Evolutionary conservation across 2,888 invertebrate genomes (phyloP).

Genomic region (Incurvaria masculella): DNA sequence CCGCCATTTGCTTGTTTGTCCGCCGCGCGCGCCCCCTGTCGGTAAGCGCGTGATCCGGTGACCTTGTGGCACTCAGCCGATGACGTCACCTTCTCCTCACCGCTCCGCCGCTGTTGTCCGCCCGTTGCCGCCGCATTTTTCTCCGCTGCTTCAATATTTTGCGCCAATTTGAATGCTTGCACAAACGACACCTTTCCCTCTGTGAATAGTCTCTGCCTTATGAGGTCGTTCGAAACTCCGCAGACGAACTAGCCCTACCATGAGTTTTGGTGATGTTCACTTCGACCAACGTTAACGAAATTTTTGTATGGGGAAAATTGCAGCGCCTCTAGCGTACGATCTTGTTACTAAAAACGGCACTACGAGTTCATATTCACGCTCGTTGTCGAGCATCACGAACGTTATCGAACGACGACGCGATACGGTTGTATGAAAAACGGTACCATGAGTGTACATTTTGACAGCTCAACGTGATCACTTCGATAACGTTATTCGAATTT

Average conservation of each 20-base stretch:
- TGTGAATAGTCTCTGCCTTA: conserved; percentile 3
- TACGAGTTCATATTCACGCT: too few relatives aligned
- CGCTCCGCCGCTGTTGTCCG: conserved; percentile 1
- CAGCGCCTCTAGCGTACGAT: too few relatives aligned
- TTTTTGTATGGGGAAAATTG: too few relatives aligned
- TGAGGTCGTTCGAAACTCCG: background rate
- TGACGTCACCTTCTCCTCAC: background rate
- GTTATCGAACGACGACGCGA: too few relatives aligned
- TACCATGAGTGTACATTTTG: too few relatives aligned
- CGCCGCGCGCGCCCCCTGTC: background rate
- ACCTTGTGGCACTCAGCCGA: background rate
- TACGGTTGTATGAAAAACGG: too few relatives aligned
- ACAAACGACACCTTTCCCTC: background rate
- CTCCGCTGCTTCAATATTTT: conserved; percentile 12
- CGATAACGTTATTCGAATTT: too few relatives aligned
- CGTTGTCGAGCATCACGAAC: too few relatives aligned
- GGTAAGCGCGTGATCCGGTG: background rate
- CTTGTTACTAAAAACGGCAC: too few relatives aligned
- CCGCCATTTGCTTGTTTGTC: background rate
- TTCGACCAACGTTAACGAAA: too few relatives aligned
- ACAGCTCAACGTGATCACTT: too few relatives aligned
- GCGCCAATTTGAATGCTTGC: background rate
- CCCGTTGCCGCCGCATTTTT: conserved; percentile 9
- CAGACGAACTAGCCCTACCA: conserved; percentile 6
- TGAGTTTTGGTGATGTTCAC: too few relatives aligned